Evolutionary conservation across 2,113 vertebrate genomes (phyloP), one percentile per base, ranked within the genome.

Genomic region (Tautogolabrus adspersus): DNA sequence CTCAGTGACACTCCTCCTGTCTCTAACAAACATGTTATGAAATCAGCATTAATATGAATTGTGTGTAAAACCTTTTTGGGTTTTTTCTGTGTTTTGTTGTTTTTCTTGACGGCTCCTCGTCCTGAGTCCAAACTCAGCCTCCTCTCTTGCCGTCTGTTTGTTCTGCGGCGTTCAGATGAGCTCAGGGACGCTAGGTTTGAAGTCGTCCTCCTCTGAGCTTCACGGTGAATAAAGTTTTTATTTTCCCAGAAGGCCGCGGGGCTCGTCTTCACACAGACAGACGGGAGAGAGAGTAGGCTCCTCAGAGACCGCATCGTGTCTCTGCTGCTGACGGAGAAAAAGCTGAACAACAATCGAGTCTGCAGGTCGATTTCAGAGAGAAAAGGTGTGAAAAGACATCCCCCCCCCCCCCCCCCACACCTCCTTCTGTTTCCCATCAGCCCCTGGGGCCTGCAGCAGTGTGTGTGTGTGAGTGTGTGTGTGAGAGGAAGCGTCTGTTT

Each of bases 381-480:
- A 26, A 19, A 59, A 60, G 67, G 79, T 71, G 62, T 49, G 66
- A 75, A 75, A 26, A 30, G 54, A 70, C n/a, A 23, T 34, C 68
- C n/a, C 69, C 38, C 13, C 37, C 57, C 40, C 21, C 16, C 6
- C n/a, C 34, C 18, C 12, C 47, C 15, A 6, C 47, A 7, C 47
- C 47, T 49, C 47, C 47, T 19, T 15, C 47, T 49, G 47, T 34
- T 54, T 66, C 81, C 75, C 81, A 70, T 81, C 78, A 77, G 83
- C 78, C 78, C 77, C 69, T 65, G 55, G 73, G 59, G 69, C 23
- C 59, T 67, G 56, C 70, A 55, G 76, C 64, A 64, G 68, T 49
- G 22, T 11, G 37, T 23, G 21, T 69, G 66, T 49, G 46, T 47
- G 12, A 6, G 44, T 49, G 15, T 49, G 46, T 49, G 46, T 49